Percentiles rank a stretch among this genome's conserved stretches.
Evolutionary conservation across 2,888 invertebrate species (phyloP).

Genomic region (Thecophora atra): DNA sequence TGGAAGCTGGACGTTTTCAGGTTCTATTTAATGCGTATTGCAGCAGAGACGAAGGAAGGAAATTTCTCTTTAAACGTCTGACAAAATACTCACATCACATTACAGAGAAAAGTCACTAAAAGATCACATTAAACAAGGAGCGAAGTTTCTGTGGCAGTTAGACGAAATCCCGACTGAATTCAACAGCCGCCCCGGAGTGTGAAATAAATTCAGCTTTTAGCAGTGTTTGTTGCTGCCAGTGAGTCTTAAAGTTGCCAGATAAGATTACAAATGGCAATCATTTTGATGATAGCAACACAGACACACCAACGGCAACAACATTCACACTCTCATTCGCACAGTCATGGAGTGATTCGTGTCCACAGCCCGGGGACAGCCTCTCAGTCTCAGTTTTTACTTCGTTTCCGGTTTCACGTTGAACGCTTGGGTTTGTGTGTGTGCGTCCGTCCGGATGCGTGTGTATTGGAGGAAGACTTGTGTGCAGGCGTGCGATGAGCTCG

Average conservation of each 20-base stretch:
- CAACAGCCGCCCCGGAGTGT: background rate
- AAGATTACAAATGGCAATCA: background rate
- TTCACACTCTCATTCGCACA: background rate
- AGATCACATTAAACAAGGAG: too few species aligned
- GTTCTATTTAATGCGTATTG: too few species aligned
- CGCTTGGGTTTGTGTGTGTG: background rate
- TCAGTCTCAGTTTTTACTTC: conserved; percentile 18
- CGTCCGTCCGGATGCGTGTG: background rate
- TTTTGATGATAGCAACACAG: too few species aligned
- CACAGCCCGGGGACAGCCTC: background rate
- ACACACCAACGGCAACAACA: background rate
- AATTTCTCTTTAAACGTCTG: too few species aligned
- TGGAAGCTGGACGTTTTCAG: too few species aligned
- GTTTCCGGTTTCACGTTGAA: conserved; percentile 10
- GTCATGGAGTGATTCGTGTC: background rate
- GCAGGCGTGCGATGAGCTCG: background rate
- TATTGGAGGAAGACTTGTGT: background rate
- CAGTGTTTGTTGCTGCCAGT: background rate
- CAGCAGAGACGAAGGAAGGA: too few species aligned
- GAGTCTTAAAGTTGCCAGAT: background rate
- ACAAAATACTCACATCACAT: too few species aligned
- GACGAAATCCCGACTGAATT: too few species aligned
- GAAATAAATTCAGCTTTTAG: background rate
- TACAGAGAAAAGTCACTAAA: too few species aligned
- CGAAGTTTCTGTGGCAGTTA: too few species aligned